A percentile compares a stretch with the other conserved stretches of the same genome.
phyloP scores from a whole-genome alignment of 2,888 invertebrate genomes.

The Lagria hirta region DNA sequence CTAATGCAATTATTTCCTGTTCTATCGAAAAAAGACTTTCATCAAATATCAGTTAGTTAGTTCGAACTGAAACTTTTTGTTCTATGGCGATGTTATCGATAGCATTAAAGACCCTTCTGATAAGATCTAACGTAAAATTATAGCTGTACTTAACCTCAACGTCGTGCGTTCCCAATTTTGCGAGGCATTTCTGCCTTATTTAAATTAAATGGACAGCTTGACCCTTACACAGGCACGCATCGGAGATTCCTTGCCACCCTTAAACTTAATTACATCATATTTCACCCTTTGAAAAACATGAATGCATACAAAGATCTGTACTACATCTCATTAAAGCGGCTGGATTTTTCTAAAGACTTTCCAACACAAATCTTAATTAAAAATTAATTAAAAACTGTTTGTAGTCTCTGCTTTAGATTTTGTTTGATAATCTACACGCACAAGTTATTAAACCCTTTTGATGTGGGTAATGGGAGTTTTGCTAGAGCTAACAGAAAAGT shows the following conservation, averaged over 20 bases:
- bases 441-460: too few relatives aligned
- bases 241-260: constrained; percentile 12
- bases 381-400: constrained; percentile 34
- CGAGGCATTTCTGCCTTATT: constrained; percentile 20
- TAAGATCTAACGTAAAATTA: constrained; percentile 20
- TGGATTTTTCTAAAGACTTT: too few relatives aligned
- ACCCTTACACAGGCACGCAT: constrained; percentile 16
- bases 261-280: constrained; percentile 17
- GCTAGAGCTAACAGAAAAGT: too few relatives aligned
- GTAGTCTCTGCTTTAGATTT: constrained; percentile 30
- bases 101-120: constrained; percentile 22
- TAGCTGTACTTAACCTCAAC: constrained; percentile 18
- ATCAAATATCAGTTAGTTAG: too few relatives aligned
- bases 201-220: constrained; percentile 26
- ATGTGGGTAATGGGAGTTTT: too few relatives aligned
- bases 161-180: constrained; percentile 25
- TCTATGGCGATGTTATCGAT: constrained; percentile 23
- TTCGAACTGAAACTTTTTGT: too few relatives aligned
- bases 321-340: too few relatives aligned
- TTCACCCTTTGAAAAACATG: constrained; percentile 12
- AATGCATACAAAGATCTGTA: too few relatives aligned
- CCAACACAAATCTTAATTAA: constrained; percentile 33
- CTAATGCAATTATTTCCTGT: too few relatives aligned
- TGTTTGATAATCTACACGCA: constrained; percentile 31
- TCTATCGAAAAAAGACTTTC: too few relatives aligned